These are phyloP conservation scores for Boleophthalmus pectinirostris DNA, from an alignment of 2,113 vertebrate genomes.

Conservation along the genomic window DNA sequence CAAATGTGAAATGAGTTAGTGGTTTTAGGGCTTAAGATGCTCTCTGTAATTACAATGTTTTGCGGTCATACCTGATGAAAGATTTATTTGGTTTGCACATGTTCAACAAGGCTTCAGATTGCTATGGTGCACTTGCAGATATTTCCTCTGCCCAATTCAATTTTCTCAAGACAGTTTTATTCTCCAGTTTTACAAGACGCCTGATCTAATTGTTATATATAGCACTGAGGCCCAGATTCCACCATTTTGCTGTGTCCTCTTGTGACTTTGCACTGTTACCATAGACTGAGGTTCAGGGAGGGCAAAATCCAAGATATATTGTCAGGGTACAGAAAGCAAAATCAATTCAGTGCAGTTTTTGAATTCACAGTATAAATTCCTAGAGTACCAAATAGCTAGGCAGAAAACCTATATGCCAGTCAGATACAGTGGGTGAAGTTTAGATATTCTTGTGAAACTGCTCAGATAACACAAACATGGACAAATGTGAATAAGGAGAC, in stretches of 20 bases:
- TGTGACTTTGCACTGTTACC: constrained; percentile 35
- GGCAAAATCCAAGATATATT: constrained; percentile 3
- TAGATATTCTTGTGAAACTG: too few relatives aligned
- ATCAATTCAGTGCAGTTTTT: not conserved
- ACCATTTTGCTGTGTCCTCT: constrained; percentile 32
- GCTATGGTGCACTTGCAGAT: not conserved
- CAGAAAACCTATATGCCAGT: not conserved
- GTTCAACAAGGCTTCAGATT: not conserved
- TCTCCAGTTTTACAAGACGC: constrained; percentile 57
- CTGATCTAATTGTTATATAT: constrained; percentile 72
- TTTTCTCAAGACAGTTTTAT: constrained; percentile 16
- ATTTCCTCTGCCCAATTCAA: constrained; percentile 28
- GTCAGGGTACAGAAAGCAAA: not conserved
- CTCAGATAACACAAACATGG: too few relatives aligned
- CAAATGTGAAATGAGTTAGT: constrained; percentile 13
- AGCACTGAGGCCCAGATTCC: constrained; percentile 70
- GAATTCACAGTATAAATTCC: not conserved
- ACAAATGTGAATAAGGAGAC: too few relatives aligned
- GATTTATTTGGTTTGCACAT: constrained; percentile 11
- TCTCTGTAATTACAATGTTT: not conserved
- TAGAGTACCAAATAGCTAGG: not conserved
- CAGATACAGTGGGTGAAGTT: not conserved
- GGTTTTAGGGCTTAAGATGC: not conserved
- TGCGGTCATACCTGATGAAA: not conserved
- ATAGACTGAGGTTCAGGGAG: constrained; percentile 25